Evolutionary conservation across 2,888 invertebrate genomes (phyloP).

Genomic region (Phyllotreta cruciferae): DNA sequence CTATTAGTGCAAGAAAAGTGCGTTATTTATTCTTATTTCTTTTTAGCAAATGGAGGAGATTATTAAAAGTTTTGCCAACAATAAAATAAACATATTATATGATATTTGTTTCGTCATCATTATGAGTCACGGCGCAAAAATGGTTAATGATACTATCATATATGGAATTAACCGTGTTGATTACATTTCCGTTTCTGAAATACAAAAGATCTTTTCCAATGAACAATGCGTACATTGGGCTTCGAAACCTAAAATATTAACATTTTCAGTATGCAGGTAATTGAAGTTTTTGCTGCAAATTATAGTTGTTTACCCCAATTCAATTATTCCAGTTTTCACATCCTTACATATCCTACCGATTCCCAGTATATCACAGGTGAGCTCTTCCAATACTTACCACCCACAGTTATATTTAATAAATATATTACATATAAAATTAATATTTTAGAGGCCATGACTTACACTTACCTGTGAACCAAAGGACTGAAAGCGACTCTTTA

Average conservation of each 20-base stretch:
- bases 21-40: neutral
- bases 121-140: slow-evolving; percentile 70
- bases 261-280: slow-evolving; percentile 74
- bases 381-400: no score
- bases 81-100: slow-evolving; percentile 57
- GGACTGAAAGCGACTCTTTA: slow-evolving; percentile 43
- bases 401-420: no score
- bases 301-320: neutral
- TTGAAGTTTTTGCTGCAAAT: slow-evolving; percentile 27
- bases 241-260: slow-evolving; percentile 73
- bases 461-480: slow-evolving; percentile 43
- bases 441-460: slow-evolving; percentile 52
- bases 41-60: slow-evolving; percentile 59
- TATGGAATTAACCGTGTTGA: slow-evolving; percentile 66
- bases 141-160: slow-evolving; percentile 61
- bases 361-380: no score
- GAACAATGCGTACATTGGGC: slow-evolving; percentile 63
- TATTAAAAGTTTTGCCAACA: slow-evolving; percentile 59
- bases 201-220: slow-evolving; percentile 64
- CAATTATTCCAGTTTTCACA: slow-evolving; percentile 7
- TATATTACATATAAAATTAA: slow-evolving; percentile 4
- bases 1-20: neutral
- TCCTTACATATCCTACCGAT: neutral
- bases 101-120: slow-evolving; percentile 72
- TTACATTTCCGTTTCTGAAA: slow-evolving; percentile 5